Conservation (phyloP, 2,888 invertebrate genomes). For the Agrilus cyanescens region DNA sequence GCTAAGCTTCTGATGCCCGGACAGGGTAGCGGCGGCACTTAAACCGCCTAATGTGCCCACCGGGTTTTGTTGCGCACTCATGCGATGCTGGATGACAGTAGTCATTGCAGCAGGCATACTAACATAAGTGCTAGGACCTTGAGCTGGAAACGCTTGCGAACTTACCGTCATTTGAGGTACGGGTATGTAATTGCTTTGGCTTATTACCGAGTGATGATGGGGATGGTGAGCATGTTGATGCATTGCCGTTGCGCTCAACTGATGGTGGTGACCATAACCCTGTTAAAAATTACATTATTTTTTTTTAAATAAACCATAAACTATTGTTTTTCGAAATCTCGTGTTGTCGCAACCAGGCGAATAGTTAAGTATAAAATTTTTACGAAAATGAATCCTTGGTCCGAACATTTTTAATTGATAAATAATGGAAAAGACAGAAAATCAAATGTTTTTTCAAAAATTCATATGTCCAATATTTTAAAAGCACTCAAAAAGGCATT, state of each 20-base stretch:
- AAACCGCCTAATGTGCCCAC: conserved; percentile 18
- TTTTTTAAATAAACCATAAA: neutral
- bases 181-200: conserved; percentile 38
- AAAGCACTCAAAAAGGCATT: too few relatives aligned
- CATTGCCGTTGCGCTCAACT: conserved; percentile 31
- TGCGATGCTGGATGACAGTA: conserved; percentile 49
- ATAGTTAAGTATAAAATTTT: too few relatives aligned
- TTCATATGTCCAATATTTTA: too few relatives aligned
- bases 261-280: conserved; percentile 29
- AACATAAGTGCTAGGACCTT: conserved; percentile 46
- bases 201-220: conserved; percentile 34
- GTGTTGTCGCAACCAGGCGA: too few relatives aligned
- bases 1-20: conserved; percentile 39
- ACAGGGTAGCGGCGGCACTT: conserved; percentile 21
- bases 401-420: too few relatives aligned
- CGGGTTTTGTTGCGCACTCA: conserved; percentile 40
- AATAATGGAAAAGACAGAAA: too few relatives aligned
- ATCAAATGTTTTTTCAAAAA: too few relatives aligned
- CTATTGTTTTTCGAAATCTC: conserved; percentile 30
- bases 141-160: conserved; percentile 42
- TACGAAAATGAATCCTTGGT: too few relatives aligned
- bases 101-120: conserved; percentile 47
- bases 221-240: conserved; percentile 31
- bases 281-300: conserved; percentile 1
- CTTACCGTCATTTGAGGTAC: conserved; percentile 46